A percentile compares a stretch with the other conserved stretches of the same genome.
phyloP scores from a whole-genome alignment of 2,888 invertebrate species.

The Macrophya alboannulata region DNA sequence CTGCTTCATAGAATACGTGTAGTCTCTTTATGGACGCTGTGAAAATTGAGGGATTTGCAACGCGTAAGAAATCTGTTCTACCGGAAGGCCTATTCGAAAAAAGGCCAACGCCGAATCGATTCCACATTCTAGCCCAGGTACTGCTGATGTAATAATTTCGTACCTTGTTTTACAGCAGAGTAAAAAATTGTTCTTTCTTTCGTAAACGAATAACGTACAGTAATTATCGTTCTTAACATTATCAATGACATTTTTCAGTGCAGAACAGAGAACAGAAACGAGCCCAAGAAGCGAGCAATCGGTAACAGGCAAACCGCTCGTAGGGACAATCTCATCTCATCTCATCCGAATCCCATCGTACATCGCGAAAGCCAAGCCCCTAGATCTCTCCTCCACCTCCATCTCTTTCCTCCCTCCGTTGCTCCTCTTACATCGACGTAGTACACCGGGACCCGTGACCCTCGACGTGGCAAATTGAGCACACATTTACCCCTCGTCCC shows the following conservation, averaged over 20 bases:
- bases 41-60: slow-evolving; percentile 53
- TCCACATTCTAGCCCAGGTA: slow-evolving; percentile 3
- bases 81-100: slow-evolving; percentile 13
- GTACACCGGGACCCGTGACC: slow-evolving; percentile 73
- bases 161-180: background rate
- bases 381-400: slow-evolving; percentile 72
- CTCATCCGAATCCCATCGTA: slow-evolving; percentile 77
- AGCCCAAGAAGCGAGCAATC: slow-evolving; percentile 52
- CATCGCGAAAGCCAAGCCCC: slow-evolving; percentile 77
- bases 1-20: slow-evolving; percentile 47
- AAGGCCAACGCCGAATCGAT: slow-evolving; percentile 34
- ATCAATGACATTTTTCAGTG: background rate
- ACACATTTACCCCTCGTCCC: slow-evolving; percentile 71
- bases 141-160: background rate
- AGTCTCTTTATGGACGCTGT: slow-evolving; percentile 44
- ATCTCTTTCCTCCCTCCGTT: slow-evolving; percentile 53
- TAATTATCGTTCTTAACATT: background rate
- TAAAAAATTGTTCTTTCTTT: background rate
- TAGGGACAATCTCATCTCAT: slow-evolving; percentile 78
- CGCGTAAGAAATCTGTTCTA: slow-evolving; percentile 42
- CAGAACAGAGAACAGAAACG: slow-evolving; percentile 54
- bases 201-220: background rate
- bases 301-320: slow-evolving; percentile 51
- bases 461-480: slow-evolving; percentile 78
- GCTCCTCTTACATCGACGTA: slow-evolving; percentile 68